Evolutionary conservation across 2,797 vertebrate species (phyloP).

Genomic region (Yasuhikotakia modesta): DNA sequence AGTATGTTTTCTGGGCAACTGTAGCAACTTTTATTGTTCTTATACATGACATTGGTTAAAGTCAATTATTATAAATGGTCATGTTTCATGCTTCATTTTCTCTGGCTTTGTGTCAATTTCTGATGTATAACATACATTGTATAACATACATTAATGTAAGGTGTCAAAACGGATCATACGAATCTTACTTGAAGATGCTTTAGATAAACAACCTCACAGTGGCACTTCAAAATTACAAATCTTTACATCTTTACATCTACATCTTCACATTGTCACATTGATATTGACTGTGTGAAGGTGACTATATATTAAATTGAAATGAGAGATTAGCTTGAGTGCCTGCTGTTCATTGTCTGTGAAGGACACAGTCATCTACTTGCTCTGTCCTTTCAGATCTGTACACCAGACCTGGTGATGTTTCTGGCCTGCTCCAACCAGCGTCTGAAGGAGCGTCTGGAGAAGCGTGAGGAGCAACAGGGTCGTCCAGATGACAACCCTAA

Average conservation of each 20-base stretch:
- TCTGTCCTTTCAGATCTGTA: slow-evolving; percentile 84
- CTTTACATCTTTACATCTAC: not conserved
- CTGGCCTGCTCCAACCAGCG: slow-evolving; percentile 91
- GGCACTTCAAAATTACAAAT: not conserved
- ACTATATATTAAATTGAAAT: not conserved
- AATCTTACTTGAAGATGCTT: not conserved
- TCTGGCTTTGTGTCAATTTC: not conserved
- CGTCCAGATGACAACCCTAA: slow-evolving; percentile 97
- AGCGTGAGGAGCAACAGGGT: slow-evolving; percentile 91
- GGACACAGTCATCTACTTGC: not conserved
- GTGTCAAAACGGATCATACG: not conserved
- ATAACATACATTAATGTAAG: not conserved
- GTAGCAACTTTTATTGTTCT: not conserved
- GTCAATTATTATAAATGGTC: not conserved
- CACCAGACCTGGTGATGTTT: slow-evolving; percentile 95
- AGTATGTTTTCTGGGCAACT: too few species aligned
- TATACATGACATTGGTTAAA: not conserved
- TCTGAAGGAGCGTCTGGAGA: slow-evolving; percentile 92
- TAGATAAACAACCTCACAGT: not conserved
- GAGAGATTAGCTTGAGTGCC: not conserved
- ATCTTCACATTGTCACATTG: not conserved
- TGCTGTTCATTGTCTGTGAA: not conserved
- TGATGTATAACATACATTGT: not conserved
- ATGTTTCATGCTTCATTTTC: not conserved
- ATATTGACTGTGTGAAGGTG: slow-evolving; percentile 7